Evolutionary conservation across 2,888 invertebrate species (phyloP), one percentile per base, ranked within the genome.

Genomic region (Pollenia labialis): DNA sequence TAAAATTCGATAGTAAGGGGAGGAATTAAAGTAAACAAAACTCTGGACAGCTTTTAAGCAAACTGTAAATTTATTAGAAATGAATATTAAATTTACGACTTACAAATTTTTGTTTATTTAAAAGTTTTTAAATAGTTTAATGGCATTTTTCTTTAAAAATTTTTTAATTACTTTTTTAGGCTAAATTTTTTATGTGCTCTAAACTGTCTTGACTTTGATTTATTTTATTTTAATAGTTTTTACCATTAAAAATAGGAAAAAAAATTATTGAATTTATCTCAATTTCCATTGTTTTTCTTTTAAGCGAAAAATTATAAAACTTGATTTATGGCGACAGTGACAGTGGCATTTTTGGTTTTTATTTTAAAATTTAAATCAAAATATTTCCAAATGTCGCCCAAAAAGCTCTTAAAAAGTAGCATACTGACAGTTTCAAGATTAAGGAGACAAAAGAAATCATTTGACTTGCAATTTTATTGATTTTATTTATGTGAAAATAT

Each of bases 251-350:
- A 58, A 74, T 72, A 6, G 0, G 14, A 12, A 48, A 48, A 46
- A 72, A 14, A 18, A 18, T 23, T 56, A 56, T 44, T 72, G 16
- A 72, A 23, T 12, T 18, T 14, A 7, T 2, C 23, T n/a, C 32
- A 74, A 48, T 74, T 74, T 48, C 11, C 23, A 72, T 58, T 72
- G 58, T 71, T 48, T 74, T 11, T 7, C 11, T 32, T 72, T 58
- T 14, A 11, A 12, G 56, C 1, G 23, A 1, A 23, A 48, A 54
- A 44, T 6, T 42, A 23, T 11, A n/a, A 46, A 10, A 23, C 18
- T 23, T 44, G 44, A 56, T 71, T 71, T 56, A 71, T 52, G 12
- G 56, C 23, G 23, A 4, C 23, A 23, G 8, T 56, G 56, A 11
- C 56, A 58, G 44, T 14, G 71, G 18, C 44, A 56, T 18, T 32